These are phyloP conservation scores for Pedionomus torquatus DNA, from an alignment of 2,113 vertebrate genomes.

Conservation along the genomic window DNA sequence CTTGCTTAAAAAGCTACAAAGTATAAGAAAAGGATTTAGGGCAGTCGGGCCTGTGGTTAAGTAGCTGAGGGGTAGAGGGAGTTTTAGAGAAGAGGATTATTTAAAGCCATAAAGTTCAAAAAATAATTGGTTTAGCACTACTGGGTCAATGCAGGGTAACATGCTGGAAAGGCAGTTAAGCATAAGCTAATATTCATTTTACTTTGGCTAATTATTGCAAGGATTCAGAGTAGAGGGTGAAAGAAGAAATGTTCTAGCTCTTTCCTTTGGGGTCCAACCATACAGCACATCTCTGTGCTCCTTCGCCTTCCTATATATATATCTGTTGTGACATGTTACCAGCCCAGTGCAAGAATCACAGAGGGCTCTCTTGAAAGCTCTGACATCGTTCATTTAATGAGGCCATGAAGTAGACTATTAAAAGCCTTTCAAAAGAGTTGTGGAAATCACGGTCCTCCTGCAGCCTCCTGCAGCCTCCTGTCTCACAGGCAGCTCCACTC, in stretches of 20 bases:
- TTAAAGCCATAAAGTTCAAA: conserved; percentile 88
- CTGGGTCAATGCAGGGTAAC: conserved; percentile 81
- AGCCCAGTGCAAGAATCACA: background rate
- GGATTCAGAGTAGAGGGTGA: conserved; percentile 55
- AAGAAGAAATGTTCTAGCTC: conserved; percentile 28
- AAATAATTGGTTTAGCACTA: conserved; percentile 88
- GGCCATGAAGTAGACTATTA: background rate
- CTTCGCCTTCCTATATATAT: background rate
- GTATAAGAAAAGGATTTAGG: conserved; percentile 89
- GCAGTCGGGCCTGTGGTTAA: conserved; percentile 83
- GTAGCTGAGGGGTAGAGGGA: conserved; percentile 84
- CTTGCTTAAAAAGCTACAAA: conserved; percentile 89
- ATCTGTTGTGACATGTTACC: background rate
- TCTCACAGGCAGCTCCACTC: background rate
- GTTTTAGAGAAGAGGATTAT: conserved; percentile 88
- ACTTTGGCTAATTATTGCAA: conserved; percentile 82
- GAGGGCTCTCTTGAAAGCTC: background rate
- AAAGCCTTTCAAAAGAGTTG: background rate
- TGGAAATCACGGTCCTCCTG: background rate
- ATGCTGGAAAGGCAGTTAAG: conserved; percentile 81
- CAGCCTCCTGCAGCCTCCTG: background rate
- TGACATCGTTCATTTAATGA: background rate
- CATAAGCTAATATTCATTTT: conserved; percentile 86
- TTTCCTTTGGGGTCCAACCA: conserved; percentile 35
- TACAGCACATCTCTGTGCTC: background rate